A percentile compares a stretch with the other conserved stretches of the same genome.
Conservation (phyloP, 2,113 vertebrate genomes). For the Eublepharis macularius region DNA sequence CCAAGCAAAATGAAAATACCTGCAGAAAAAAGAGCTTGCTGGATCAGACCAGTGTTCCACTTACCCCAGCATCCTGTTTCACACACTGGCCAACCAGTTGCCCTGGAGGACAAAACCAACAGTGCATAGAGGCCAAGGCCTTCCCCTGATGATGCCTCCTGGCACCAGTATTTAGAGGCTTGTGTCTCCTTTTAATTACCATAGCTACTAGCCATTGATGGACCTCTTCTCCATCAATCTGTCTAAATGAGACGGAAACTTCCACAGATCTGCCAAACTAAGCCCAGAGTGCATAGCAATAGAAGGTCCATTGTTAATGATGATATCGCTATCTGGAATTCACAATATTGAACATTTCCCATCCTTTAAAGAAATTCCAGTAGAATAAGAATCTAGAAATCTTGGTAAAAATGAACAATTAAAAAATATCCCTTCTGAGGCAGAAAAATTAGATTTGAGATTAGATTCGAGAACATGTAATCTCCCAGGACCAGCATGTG, state of each 20-base stretch:
- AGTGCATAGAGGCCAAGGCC: too few species aligned
- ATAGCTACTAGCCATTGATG: too few species aligned
- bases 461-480: slow-evolving; percentile 59
- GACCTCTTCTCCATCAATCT: too few species aligned
- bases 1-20: not conserved
- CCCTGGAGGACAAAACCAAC: too few species aligned
- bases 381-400: slow-evolving; percentile 59
- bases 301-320: slow-evolving; percentile 26
- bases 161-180: too few species aligned
- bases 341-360: slow-evolving; percentile 37
- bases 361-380: slow-evolving; percentile 53
- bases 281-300: not conserved
- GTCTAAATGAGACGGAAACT: not conserved
- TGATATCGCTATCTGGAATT: slow-evolving; percentile 41
- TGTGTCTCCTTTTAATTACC: too few species aligned
- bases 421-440: slow-evolving; percentile 43
- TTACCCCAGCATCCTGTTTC: too few species aligned
- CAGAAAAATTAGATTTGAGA: slow-evolving; percentile 53
- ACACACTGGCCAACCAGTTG: too few species aligned
- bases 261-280: slow-evolving; percentile 13
- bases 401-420: slow-evolving; percentile 54
- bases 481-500: slow-evolving; percentile 37
- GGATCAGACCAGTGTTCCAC: too few species aligned
- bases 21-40: not conserved
- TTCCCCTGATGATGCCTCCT: too few species aligned